These are phyloP conservation scores for Phalanger gymnotis DNA, from an alignment of 2,797 vertebrate species.

Conservation along the genomic window DNA sequence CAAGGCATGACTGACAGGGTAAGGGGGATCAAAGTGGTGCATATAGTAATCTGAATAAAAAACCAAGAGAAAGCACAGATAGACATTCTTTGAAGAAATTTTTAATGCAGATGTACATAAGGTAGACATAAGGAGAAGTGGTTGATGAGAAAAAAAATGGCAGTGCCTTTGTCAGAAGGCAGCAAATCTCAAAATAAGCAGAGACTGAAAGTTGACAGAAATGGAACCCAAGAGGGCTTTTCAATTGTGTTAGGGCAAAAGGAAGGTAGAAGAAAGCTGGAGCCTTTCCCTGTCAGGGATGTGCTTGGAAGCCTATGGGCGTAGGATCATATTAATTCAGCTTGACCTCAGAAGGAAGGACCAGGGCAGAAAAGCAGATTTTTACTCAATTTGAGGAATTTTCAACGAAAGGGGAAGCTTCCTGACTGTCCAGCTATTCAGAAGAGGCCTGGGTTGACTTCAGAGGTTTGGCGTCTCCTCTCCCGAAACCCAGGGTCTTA, in stretches of 20 bases:
- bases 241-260: not conserved
- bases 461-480: not conserved
- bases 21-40: rapidly evolving
- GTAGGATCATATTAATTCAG: not conserved
- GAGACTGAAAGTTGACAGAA: not conserved
- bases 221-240: not conserved
- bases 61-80: not conserved
- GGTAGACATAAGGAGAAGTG: not conserved
- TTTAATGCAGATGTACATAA: not conserved
- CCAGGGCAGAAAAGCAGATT: not conserved
- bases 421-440: not conserved
- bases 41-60: not conserved
- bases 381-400: not conserved
- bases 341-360: not conserved
- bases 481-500: not conserved
- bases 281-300: not conserved
- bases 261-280: not conserved
- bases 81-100: not conserved
- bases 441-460: not conserved
- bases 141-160: not conserved
- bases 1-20: not conserved
- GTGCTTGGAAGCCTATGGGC: not conserved
- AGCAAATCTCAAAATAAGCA: not conserved
- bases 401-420: not conserved
- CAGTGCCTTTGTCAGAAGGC: not conserved